Evolutionary conservation across 1,140 invertebrate genomes (phyloP).

Genomic region (Leptonema lineaticorne): DNA sequence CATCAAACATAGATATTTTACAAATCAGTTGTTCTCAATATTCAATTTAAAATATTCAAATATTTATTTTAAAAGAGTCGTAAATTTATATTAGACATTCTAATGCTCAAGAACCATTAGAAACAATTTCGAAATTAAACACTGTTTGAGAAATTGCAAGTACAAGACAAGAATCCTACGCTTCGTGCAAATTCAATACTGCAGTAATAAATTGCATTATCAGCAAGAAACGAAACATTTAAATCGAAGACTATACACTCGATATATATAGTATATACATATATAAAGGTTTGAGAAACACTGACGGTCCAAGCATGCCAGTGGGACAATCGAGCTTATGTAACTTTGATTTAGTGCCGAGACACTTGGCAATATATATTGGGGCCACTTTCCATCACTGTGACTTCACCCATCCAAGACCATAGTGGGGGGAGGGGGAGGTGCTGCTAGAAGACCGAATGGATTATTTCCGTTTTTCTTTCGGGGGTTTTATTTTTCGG

Average conservation of each 20-base stretch:
- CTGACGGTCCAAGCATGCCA: background rate
- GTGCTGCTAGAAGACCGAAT: conserved; percentile 17
- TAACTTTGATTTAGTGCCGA: conserved; percentile 28
- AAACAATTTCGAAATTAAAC: too few relatives aligned
- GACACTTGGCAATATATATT: conserved; percentile 25
- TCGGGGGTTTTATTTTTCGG: background rate
- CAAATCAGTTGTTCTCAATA: too few relatives aligned
- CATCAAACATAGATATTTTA: too few relatives aligned
- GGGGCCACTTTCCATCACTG: conserved; percentile 18
- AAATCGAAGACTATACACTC: background rate
- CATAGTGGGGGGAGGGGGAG: too few relatives aligned
- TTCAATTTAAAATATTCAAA: too few relatives aligned
- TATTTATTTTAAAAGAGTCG: too few relatives aligned
- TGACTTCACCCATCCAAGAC: too few relatives aligned
- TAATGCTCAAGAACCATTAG: too few relatives aligned
- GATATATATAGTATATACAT: too few relatives aligned
- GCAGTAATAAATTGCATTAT: background rate
- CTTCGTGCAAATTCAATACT: background rate
- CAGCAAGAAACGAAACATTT: background rate
- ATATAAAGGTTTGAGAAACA: background rate
- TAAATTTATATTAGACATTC: too few relatives aligned
- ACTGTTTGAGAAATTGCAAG: background rate
- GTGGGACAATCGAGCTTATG: conserved; percentile 6
- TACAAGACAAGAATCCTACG: background rate
- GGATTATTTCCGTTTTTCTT: conserved; percentile 10